Evolutionary conservation across 2,888 invertebrate genomes (phyloP).

Genomic region (Plebejus argus): DNA sequence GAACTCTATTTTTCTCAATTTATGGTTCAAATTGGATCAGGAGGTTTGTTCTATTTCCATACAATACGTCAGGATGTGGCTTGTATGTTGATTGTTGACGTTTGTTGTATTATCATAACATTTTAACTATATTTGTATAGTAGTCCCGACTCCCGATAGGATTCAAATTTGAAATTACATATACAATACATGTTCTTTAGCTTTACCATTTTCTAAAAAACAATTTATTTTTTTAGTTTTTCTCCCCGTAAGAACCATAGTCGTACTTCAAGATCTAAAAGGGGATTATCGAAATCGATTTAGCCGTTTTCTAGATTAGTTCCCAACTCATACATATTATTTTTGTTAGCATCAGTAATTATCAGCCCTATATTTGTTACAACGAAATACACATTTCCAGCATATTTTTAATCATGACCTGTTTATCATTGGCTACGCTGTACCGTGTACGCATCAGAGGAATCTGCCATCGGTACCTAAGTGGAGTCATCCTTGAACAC

Average conservation of each 20-base stretch:
- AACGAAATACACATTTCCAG: neutral
- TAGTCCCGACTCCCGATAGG: neutral
- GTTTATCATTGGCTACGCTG: neutral
- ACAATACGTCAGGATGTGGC: slow-evolving; percentile 19
- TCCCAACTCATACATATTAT: no score
- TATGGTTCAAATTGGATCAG: neutral
- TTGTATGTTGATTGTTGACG: neutral
- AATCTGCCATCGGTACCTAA: neutral
- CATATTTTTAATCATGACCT: neutral
- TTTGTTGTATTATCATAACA: neutral
- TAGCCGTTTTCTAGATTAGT: no score
- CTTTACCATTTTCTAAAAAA: no score
- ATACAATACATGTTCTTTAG: no score
- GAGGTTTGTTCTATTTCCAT: neutral
- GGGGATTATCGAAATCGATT: no score
- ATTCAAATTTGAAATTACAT: neutral
- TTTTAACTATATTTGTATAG: neutral
- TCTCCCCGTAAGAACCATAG: no score
- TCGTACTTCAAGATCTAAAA: no score
- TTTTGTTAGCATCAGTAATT: no score
- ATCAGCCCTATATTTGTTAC: no score
- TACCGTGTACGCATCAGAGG: neutral
- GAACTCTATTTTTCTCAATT: neutral
- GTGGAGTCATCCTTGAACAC: neutral
- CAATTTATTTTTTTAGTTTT: no score